These are phyloP conservation scores for Drosophila takahashii DNA, from an alignment of 1,140 invertebrate species.

Conservation along the genomic window DNA sequence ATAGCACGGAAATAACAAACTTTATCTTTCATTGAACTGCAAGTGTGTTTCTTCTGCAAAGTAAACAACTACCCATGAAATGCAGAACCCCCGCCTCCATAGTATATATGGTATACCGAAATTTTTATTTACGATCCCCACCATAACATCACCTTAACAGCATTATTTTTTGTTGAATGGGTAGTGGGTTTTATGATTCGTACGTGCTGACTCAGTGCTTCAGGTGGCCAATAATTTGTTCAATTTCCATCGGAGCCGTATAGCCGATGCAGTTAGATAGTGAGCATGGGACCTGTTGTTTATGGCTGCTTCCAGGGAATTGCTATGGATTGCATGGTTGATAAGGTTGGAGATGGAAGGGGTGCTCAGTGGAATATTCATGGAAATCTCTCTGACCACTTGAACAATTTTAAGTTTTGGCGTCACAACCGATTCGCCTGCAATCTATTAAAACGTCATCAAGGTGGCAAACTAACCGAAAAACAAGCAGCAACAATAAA, in stretches of 20 bases:
- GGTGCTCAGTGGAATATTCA: conserved; percentile 7
- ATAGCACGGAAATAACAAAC: conserved; percentile 14
- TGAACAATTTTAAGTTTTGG: background rate
- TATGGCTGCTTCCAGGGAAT: conserved; percentile 36
- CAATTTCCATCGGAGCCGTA: conserved; percentile 14
- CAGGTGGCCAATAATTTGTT: conserved; percentile 32
- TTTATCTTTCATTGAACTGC: conserved; percentile 50
- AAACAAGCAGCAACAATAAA: conserved; percentile 25
- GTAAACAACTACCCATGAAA: conserved; percentile 18
- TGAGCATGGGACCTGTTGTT: conserved; percentile 27
- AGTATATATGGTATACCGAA: background rate
- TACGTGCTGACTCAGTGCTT: conserved; percentile 24
- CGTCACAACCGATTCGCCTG: conserved; percentile 17
- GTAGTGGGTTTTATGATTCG: conserved; percentile 9
- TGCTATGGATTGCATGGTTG: conserved; percentile 14
- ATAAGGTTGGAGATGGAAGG: conserved; percentile 24
- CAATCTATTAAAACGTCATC: conserved; percentile 42
- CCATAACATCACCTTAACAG: conserved; percentile 15
- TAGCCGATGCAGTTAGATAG: conserved; percentile 36
- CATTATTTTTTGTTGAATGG: conserved; percentile 19
- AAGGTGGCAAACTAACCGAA: conserved; percentile 20
- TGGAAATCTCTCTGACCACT: conserved; percentile 17
- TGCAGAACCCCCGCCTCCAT: background rate
- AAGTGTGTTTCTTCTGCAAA: conserved; percentile 12
- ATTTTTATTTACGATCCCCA: conserved; percentile 31